Base-by-base conservation (phyloP, 2,113 vertebrate genomes). In the Mastomys natalensis region DNA sequence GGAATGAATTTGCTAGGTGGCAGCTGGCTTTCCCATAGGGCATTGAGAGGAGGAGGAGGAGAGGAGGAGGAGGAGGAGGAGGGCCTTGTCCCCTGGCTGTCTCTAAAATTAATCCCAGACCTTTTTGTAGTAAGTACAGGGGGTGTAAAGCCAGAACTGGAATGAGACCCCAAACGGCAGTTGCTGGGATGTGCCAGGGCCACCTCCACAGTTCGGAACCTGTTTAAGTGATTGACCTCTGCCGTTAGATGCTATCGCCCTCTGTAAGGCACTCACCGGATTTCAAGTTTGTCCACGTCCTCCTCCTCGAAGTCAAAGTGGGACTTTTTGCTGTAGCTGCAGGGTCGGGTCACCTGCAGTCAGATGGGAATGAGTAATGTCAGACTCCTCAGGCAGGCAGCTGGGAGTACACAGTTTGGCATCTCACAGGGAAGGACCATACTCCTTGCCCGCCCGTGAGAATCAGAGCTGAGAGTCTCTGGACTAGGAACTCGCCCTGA, bases 271-370 rank as follows among this genome's bases (percentile, higher is more conserved):
- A 1, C 95, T 98, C 98, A 99, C 99, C 99, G 99, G 94, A 99
- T 98, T 2, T 99, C 99, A 96, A 99, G 99, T 98, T 99, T 99
- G 98, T 99, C 99, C 62, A 99, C 99, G 87, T 99, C 99, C 96
- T 99, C 99, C 89, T 99, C 99, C 98, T 99, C 99, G 77, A 99
- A 99, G 92, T 99, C 99, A 96, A 99, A 99, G 95, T 99, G 99
- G 26, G 98, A 99, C 29, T 99, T 99, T 95, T 99, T 99, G 97
- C 99, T 99, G 98, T 99, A 99, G 98, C 99, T 99, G 90, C 99
- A 98, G 11, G 99, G 99, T 96, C 99, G 99, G 76, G 99, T 99
- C 95, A 99, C 99, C 99, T 99, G 96, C 72, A 45, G 77, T 92
- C 96, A 64, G 68, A 96, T 0, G 16, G 88, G 74, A 60, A 58